Conservation (phyloP, 1,140 invertebrate species). For the Pteromalus puparum region DNA sequence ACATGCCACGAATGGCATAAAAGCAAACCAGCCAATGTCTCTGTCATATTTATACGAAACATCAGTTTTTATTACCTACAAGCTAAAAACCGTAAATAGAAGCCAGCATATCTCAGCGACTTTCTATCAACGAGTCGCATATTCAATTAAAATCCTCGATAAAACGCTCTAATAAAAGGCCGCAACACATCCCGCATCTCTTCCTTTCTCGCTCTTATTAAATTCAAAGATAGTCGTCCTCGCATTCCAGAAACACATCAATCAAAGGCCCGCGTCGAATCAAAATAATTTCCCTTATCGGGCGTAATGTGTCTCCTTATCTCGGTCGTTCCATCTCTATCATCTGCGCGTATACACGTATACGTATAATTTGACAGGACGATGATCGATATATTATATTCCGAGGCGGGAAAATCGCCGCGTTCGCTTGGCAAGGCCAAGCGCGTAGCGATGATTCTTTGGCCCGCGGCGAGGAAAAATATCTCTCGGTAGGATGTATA, state of each 20-base stretch:
- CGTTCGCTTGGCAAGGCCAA: background rate
- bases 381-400: slow-evolving; percentile 41
- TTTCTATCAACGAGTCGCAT: background rate
- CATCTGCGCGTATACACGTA: background rate
- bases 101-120: background rate
- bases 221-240: slow-evolving; percentile 27
- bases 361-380: slow-evolving; percentile 47
- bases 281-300: slow-evolving; percentile 50
- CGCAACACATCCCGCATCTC: background rate
- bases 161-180: slow-evolving; percentile 26
- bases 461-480: slow-evolving; percentile 14
- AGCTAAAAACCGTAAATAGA: background rate
- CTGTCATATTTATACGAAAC: background rate
- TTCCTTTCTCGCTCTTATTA: slow-evolving; percentile 1
- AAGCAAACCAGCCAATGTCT: background rate
- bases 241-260: slow-evolving; percentile 36
- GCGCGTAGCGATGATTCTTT: background rate
- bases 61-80: background rate
- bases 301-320: slow-evolving; percentile 16
- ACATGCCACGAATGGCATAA: background rate
- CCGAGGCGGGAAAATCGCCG: slow-evolving; percentile 2
- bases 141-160: slow-evolving; percentile 25
- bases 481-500: background rate
- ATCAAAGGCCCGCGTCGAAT: slow-evolving; percentile 38
- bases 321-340: slow-evolving; percentile 8